Evolutionary conservation across 2,113 vertebrate genomes (phyloP), one percentile per base, ranked within the genome.

Genomic region (Ondatra zibethicus): DNA sequence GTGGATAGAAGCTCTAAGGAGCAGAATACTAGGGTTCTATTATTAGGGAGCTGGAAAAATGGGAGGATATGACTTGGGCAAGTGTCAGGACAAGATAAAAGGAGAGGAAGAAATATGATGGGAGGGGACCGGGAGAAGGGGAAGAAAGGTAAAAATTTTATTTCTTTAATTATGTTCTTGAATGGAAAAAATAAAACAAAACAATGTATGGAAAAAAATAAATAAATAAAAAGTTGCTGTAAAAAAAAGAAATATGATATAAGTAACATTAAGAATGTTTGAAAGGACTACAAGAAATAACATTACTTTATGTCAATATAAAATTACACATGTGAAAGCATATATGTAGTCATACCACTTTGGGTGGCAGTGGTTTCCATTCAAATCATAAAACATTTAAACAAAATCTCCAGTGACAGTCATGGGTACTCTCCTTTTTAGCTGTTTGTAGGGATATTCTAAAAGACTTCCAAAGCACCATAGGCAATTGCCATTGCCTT

Each of bases 41-140:
- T 29, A 63, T 29, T 42, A 8, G n/a, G 27, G 3, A 84, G 31
- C 13, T 42, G 1, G 13, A 84, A 84, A n/a, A 17, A 2, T 42
- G n/a, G 1, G 23, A 3, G 7, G 55, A 42, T 39, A 5, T 14
- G 4, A 29, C 13, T 39, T 39, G 55, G 7, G 7, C 1, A 29
- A 25, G 23, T 42, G 23, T 6, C 25, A 63, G 13, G 3, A 7
- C 13, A 72, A 73, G 17, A 21, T 39, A 39, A 21, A 21, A 11
- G 70, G 9, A 23, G 0, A n/a, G 72, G n/a, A 82, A 27, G n/a
- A n/a, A 81, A 4, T n/a, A n/a, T n/a, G n/a, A n/a, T n/a, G n/a
- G n/a, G n/a, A n/a, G n/a, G n/a, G n/a, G n/a, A n/a, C n/a, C n/a
- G n/a, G n/a, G n/a, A n/a, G n/a, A n/a, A n/a, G n/a, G n/a, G n/a